Conservation (phyloP, 2,888 invertebrate species). For the Noctua janthe region DNA sequence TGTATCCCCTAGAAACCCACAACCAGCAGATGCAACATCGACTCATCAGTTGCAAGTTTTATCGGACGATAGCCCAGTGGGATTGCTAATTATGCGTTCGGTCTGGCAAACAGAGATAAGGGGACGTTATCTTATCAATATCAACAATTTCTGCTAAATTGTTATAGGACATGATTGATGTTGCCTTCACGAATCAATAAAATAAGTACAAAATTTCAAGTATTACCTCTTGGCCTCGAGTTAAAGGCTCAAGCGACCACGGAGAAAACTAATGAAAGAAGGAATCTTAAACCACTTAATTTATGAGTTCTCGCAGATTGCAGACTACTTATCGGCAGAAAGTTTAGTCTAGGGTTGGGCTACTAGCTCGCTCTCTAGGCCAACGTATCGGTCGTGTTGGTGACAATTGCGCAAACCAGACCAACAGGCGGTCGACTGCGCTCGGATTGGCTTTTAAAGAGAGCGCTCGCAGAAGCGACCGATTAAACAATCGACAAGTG, state of each 20-base stretch:
- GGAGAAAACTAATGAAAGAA: not conserved
- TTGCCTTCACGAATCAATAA: slow-evolving; percentile 28
- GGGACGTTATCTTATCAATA: slow-evolving; percentile 49
- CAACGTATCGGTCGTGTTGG: not conserved
- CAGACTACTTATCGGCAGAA: not conserved
- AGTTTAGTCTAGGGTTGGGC: not conserved
- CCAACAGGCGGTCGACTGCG: not conserved
- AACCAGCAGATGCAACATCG: slow-evolving; percentile 9
- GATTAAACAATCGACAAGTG: not conserved
- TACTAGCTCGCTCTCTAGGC: not conserved
- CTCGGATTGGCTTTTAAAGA: not conserved
- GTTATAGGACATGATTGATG: slow-evolving; percentile 37
- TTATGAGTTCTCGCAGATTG: not conserved
- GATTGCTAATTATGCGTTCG: slow-evolving; percentile 47
- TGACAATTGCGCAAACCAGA: not conserved
- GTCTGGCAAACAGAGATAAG: slow-evolving; percentile 41
- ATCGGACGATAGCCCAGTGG: slow-evolving; percentile 39
- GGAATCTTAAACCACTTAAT: no score
- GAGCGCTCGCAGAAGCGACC: not conserved
- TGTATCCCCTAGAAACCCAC: no score
- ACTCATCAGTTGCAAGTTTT: slow-evolving; percentile 25
- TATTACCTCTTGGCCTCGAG: not conserved
- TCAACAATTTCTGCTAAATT: slow-evolving; percentile 38
- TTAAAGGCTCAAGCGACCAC: not conserved
- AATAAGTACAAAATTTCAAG: not conserved